Base-by-base conservation (phyloP, 2,113 vertebrate species). In the Paradoxurus hermaphroditus region DNA sequence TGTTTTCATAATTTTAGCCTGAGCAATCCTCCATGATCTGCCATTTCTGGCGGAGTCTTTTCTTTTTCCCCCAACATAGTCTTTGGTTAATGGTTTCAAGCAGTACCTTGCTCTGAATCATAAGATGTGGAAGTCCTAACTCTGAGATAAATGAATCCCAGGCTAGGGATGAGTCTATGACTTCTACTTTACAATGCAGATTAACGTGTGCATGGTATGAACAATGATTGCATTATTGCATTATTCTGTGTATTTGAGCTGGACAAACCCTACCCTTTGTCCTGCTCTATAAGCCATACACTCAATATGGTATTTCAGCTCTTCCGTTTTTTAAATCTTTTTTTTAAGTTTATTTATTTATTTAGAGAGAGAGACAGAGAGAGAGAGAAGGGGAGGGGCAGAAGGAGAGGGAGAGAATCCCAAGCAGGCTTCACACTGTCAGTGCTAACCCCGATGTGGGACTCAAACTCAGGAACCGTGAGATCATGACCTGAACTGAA, bases 261-360 rank as follows among this genome's bases (percentile, higher is more conserved):
- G 14, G 44, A 8, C 44, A 96, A 83, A 84, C 23, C 14, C 13
- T 44, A 93, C 29, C 92, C 91, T 86, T 65, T 56, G 68, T 34
- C 3, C 9, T 39, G 27, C 19, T 81, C 34, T 19, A 39, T 0
- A 92, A 81, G 85, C 3, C 19, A 70, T 25, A 12, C n/a, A 14
- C n/a, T 39, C 25, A 49, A 5, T 53, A 46, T 67, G 31, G 86
- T 86, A 39, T 49, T 59, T 84, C 14, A 73, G n/a, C 27, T 94
- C 1, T 73, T 59, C 21, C 23, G 21, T 59, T 59, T 19, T 25
- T 3, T 1, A 25, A 59, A 10, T 9, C 51, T 53, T 23, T 25
- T 59, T 59, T 59, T 9, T 3, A 56, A 59, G 56, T 23, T 59
- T 59, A 59, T 59, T 59, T 59, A 59, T 59, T 59, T 59, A 59